Conservation (phyloP, 2,888 invertebrate species). For the Schizaphis graminum region DNA sequence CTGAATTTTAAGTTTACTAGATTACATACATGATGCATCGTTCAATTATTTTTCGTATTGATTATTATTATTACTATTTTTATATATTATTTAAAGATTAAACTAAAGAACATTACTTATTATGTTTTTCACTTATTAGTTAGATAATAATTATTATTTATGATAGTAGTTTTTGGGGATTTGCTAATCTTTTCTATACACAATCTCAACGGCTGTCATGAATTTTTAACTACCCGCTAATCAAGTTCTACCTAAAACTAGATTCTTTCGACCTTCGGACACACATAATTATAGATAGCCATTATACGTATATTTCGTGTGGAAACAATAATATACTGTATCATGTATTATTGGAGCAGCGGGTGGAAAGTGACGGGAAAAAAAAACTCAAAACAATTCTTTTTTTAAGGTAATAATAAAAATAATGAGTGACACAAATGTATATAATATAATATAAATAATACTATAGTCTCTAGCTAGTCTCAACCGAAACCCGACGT, state of each 20-base stretch:
- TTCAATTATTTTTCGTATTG: neutral
- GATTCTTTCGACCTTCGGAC: neutral
- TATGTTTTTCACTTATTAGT: neutral
- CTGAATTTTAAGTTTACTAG: neutral
- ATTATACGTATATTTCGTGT: neutral
- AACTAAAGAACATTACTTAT: neutral
- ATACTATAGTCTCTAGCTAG: neutral
- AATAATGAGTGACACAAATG: neutral
- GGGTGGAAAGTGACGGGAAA: neutral
- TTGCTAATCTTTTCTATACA: neutral
- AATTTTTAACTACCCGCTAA: neutral
- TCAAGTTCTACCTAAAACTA: neutral
- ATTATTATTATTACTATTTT: neutral
- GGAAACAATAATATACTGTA: neutral
- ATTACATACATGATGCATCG: neutral
- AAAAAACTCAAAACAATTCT: constrained; percentile 18
- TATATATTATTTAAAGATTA: neutral
- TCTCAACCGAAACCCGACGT: constrained; percentile 24
- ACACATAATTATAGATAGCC: neutral
- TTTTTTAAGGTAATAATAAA: neutral
- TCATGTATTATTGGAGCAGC: neutral
- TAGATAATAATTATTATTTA: neutral
- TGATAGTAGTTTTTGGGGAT: neutral
- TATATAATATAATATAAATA: neutral
- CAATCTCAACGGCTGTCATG: neutral